Conservation (phyloP, 1,140 invertebrate species). For the Bombus waltoni region DNA sequence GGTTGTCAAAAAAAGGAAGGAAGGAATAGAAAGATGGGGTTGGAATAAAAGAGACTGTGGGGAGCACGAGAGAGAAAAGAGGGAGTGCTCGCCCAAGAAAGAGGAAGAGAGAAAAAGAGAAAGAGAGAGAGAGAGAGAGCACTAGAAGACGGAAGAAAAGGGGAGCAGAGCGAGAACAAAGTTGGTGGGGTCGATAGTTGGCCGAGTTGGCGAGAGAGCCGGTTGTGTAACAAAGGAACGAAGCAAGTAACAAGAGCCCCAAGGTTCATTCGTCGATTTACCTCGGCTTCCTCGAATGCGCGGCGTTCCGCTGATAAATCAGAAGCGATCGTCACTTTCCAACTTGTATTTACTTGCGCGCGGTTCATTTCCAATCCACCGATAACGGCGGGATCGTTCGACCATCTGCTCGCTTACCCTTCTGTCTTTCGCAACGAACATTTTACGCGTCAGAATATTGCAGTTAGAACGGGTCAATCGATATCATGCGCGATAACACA, state of each 20-base stretch:
- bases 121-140: neutral
- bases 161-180: slow-evolving; percentile 30
- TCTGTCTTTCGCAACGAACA: slow-evolving; percentile 10
- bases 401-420: slow-evolving; percentile 1
- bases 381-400: neutral
- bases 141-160: slow-evolving; percentile 44
- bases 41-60: slow-evolving; percentile 40
- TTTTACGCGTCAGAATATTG: slow-evolving; percentile 24
- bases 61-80: neutral
- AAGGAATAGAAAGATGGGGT: slow-evolving; percentile 39
- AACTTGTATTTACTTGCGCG: neutral
- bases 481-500: slow-evolving; percentile 28
- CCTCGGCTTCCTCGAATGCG: slow-evolving; percentile 43
- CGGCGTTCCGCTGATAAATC: slow-evolving; percentile 28
- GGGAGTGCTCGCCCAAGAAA: neutral
- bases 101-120: neutral
- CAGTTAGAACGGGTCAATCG: slow-evolving; percentile 41
- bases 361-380: neutral
- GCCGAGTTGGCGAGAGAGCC: slow-evolving; percentile 65
- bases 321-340: neutral
- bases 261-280: slow-evolving; percentile 54
- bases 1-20: slow-evolving; percentile 34
- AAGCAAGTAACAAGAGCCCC: slow-evolving; percentile 61
- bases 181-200: slow-evolving; percentile 66
- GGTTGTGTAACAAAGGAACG: slow-evolving; percentile 70